Conservation (phyloP, 2,888 invertebrate genomes). For the Andrena dorsata region DNA sequence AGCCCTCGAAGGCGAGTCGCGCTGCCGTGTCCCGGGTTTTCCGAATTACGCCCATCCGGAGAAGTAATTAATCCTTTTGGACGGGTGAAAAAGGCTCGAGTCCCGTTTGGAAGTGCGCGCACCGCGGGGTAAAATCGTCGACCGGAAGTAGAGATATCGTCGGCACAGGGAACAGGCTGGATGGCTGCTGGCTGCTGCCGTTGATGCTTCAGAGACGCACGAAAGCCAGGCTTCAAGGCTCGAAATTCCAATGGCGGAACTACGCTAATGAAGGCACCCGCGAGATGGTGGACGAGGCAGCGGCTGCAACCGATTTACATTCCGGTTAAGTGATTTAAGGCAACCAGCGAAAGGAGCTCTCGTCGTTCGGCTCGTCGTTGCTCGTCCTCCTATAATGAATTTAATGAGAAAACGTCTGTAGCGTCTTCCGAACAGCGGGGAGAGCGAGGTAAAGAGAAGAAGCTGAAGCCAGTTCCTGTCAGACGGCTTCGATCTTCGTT, state of each 20-base stretch:
- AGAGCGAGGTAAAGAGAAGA: conserved; percentile 10
- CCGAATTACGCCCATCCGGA: conserved; percentile 25
- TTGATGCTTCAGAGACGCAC: not conserved
- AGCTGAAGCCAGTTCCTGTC: conserved; percentile 23
- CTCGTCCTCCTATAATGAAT: conserved; percentile 66
- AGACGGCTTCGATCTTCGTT: conserved; percentile 21
- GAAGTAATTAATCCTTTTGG: conserved; percentile 51
- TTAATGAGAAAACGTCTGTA: conserved; percentile 67
- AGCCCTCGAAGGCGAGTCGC: conserved; percentile 2
- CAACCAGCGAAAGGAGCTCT: conserved; percentile 44
- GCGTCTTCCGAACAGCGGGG: conserved; percentile 37
- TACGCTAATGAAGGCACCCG: conserved; percentile 54
- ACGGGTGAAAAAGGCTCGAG: conserved; percentile 1
- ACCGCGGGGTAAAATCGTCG: conserved; percentile 34
- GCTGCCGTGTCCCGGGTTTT: not conserved
- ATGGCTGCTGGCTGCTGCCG: no score
- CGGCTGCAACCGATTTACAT: conserved; percentile 61
- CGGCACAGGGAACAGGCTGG: not conserved
- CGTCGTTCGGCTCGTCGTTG: conserved; percentile 31
- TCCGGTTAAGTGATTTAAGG: conserved; percentile 61
- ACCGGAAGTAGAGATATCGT: conserved; percentile 50
- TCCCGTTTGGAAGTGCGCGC: not conserved
- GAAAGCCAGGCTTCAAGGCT: conserved; percentile 19
- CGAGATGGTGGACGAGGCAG: conserved; percentile 41
- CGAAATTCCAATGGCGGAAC: conserved; percentile 48